These are phyloP conservation scores for Hephaestus fuliginosus DNA, from an alignment of 2,797 vertebrate genomes.

Conservation along the genomic window DNA sequence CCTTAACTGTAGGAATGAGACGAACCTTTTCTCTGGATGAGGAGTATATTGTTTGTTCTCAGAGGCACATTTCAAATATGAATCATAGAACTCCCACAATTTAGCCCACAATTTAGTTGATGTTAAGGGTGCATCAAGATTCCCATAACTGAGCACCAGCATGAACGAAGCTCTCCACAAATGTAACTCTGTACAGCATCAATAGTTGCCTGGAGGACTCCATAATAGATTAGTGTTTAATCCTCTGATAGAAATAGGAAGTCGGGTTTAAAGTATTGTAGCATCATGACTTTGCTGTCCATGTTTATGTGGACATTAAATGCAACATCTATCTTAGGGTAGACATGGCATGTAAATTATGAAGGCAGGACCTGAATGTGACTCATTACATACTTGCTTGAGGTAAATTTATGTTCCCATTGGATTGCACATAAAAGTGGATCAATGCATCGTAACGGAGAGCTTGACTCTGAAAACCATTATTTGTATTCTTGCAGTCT, in stretches of 20 bases:
- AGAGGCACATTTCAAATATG: constrained; percentile 19
- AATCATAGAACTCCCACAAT: constrained; percentile 53
- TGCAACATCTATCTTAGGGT: constrained; percentile 11
- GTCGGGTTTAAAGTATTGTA: constrained; percentile 10
- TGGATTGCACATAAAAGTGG: constrained; percentile 16
- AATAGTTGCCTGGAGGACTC: background rate
- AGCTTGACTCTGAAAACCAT: background rate
- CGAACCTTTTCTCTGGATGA: constrained; percentile 28
- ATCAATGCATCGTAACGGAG: constrained; percentile 20
- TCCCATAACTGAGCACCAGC: background rate
- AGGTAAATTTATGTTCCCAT: background rate
- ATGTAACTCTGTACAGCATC: background rate
- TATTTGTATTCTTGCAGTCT: background rate
- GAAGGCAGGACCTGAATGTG: background rate
- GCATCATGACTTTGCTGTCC: background rate
- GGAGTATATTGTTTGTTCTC: constrained; percentile 35
- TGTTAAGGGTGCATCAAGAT: background rate
- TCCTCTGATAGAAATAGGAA: background rate
- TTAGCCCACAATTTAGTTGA: constrained; percentile 26
- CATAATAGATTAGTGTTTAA: background rate
- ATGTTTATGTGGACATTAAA: constrained; percentile 29
- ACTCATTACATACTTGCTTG: constrained; percentile 12
- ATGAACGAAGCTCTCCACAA: background rate
- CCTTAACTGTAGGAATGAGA: constrained; percentile 12
- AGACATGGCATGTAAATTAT: constrained; percentile 21